Evolutionary conservation across 2,888 invertebrate species (phyloP).

Genomic region (Orthosia cruda): DNA sequence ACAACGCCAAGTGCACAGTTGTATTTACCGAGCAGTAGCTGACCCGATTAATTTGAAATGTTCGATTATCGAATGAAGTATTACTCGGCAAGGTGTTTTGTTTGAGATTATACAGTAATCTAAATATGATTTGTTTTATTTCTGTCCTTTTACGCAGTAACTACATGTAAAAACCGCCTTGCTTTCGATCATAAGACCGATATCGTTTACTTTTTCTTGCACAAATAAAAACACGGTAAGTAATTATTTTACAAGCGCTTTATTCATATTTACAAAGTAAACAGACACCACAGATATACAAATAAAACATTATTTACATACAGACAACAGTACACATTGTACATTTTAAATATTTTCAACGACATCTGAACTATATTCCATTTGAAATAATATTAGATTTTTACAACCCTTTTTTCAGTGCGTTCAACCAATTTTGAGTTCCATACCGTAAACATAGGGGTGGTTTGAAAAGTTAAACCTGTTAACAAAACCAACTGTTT

Average conservation of each 20-base stretch:
- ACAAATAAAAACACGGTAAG: slow-evolving; percentile 21
- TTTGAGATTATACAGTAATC: slow-evolving; percentile 25
- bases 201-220: background rate
- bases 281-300: slow-evolving; percentile 63
- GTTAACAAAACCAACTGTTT: too few species aligned
- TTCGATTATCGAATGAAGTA: too few species aligned
- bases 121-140: background rate
- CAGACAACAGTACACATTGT: slow-evolving; percentile 62
- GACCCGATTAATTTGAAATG: too few species aligned
- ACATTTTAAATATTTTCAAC: slow-evolving; percentile 42
- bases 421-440: too few species aligned
- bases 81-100: background rate
- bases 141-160: background rate
- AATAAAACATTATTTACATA: slow-evolving; percentile 63
- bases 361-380: background rate
- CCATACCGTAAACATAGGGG: too few species aligned
- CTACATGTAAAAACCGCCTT: background rate
- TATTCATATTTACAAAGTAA: slow-evolving; percentile 63
- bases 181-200: background rate
- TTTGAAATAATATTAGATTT: too few species aligned
- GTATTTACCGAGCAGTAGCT: too few species aligned
- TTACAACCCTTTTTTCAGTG: too few species aligned
- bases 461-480: too few species aligned
- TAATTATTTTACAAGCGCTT: slow-evolving; percentile 63
- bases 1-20: too few species aligned